These are phyloP conservation scores for Dinocampus coccinellae DNA, from an alignment of 2,888 invertebrate species.

Conservation along the genomic window DNA sequence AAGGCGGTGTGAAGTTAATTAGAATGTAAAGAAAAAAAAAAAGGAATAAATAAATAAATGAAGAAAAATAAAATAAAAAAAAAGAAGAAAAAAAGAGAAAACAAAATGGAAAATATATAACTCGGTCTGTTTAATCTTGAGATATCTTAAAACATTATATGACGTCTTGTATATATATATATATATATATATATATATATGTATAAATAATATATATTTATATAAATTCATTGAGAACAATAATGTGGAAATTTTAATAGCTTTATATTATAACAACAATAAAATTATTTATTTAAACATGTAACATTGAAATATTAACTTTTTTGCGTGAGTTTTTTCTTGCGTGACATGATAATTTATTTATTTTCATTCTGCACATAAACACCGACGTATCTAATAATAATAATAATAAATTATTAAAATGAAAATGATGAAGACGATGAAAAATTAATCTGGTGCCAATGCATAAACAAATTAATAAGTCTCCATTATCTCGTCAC, in stretches of 20 bases:
- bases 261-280: neutral
- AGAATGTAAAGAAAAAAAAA: slow-evolving; percentile 63
- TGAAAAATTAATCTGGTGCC: too few relatives aligned
- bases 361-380: slow-evolving; percentile 51
- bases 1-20: slow-evolving; percentile 49
- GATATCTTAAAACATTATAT: neutral
- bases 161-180: slow-evolving; percentile 9
- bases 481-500: too few relatives aligned
- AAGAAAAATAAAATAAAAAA: too few relatives aligned
- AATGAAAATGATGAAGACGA: too few relatives aligned
- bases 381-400: slow-evolving; percentile 2
- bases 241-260: neutral
- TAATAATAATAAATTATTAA: neutral
- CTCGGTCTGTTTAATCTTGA: slow-evolving; percentile 63
- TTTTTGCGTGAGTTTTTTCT: slow-evolving; percentile 60
- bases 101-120: too few relatives aligned
- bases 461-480: too few relatives aligned
- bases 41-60: too few relatives aligned
- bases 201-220: too few relatives aligned
- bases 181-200: neutral
- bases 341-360: slow-evolving; percentile 61
- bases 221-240: neutral
- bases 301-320: slow-evolving; percentile 16
- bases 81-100: too few relatives aligned
- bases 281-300: slow-evolving; percentile 9